Evolutionary conservation across 1,140 invertebrate species (phyloP).

Genomic region (Drosophila rufa): DNA sequence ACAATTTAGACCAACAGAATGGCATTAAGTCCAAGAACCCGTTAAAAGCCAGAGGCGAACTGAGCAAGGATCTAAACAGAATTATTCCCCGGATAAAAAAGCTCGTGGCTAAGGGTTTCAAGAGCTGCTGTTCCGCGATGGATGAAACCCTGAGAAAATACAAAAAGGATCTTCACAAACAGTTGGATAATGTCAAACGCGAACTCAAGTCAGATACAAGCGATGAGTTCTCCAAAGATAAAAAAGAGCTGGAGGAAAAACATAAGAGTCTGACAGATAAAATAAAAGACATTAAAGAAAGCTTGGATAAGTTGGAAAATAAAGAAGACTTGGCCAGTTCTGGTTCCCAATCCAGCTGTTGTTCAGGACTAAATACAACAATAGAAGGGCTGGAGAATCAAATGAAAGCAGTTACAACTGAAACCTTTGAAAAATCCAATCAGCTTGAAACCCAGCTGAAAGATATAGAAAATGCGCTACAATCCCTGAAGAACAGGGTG

Average conservation of each 20-base stretch:
- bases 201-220: neutral
- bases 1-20: neutral
- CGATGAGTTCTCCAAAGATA: neutral
- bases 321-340: neutral
- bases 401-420: neutral
- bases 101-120: neutral
- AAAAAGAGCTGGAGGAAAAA: neutral
- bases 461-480: neutral
- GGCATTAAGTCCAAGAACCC: neutral
- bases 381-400: slow-evolving; percentile 5
- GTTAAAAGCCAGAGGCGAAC: slow-evolving; percentile 15
- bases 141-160: neutral
- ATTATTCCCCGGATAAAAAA: slow-evolving; percentile 32
- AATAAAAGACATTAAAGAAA: neutral
- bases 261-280: slow-evolving; percentile 4
- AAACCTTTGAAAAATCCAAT: neutral
- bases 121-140: slow-evolving; percentile 39
- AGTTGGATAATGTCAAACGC: neutral
- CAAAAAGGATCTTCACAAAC: slow-evolving; percentile 18
- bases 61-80: slow-evolving; percentile 38
- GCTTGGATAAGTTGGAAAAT: slow-evolving; percentile 17
- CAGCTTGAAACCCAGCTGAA: slow-evolving; percentile 12
- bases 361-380: neutral
- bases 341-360: slow-evolving; percentile 7
- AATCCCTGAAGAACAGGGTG: no score